phyloP scores from a whole-genome alignment of 2,888 invertebrate genomes.

The Portevinia maculata region DNA sequence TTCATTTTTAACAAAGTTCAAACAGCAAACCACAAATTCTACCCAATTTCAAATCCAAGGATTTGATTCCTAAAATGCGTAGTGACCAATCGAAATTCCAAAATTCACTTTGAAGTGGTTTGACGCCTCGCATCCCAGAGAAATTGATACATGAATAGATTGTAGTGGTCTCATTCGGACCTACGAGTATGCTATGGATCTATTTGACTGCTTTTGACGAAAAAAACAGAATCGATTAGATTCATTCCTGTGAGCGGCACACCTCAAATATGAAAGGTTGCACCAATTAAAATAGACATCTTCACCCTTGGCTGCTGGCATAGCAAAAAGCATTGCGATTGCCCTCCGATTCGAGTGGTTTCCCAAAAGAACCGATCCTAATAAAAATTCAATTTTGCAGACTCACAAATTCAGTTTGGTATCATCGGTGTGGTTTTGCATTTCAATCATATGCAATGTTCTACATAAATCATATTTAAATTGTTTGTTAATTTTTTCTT shows the following conservation, averaged over 20 bases:
- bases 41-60: too few relatives aligned
- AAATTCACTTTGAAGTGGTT: constrained; percentile 33
- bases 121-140: not conserved
- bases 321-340: not conserved
- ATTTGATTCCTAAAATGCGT: constrained; percentile 1
- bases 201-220: not conserved
- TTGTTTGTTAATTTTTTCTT: not conserved
- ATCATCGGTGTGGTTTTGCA: constrained; percentile 13
- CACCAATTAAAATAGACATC: constrained; percentile 23
- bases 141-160: constrained; percentile 13
- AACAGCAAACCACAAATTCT: not conserved
- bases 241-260: not conserved
- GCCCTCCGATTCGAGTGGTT: not conserved
- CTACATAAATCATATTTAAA: constrained; percentile 19
- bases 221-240: constrained; percentile 15
- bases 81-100: constrained; percentile 15
- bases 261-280: constrained; percentile 10
- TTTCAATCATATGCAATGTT: constrained; percentile 27
- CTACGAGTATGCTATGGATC: not conserved
- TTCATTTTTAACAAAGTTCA: too few relatives aligned
- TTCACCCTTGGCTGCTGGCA: not conserved
- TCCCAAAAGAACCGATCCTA: constrained; percentile 10
- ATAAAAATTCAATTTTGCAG: constrained; percentile 46
- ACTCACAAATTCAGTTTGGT: constrained; percentile 14
- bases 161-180: constrained; percentile 4